Evolutionary conservation across 2,797 vertebrate genomes (phyloP).

Genomic region (Peromyscus nudipes): DNA sequence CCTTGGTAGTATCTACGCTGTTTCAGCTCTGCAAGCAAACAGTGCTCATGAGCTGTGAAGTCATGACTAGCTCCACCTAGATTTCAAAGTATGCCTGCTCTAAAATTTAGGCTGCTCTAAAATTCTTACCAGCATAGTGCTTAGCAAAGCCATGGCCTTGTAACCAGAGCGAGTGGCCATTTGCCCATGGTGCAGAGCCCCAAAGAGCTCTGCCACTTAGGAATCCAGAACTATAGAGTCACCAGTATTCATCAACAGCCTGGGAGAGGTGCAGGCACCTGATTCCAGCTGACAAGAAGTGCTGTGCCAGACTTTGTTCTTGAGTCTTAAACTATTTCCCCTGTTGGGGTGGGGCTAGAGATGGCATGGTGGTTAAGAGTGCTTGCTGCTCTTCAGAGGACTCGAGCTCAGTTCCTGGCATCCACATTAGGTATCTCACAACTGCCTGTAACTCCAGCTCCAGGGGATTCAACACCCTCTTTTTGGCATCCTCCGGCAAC

Average conservation of each 20-base stretch:
- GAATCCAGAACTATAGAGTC: not conserved
- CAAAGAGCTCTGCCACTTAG: not conserved
- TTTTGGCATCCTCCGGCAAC: not conserved
- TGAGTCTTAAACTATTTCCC: not conserved
- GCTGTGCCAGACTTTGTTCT: not conserved
- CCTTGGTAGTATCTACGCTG: not conserved
- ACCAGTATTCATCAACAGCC: not conserved
- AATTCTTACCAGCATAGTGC: not conserved
- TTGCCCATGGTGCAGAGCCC: not conserved
- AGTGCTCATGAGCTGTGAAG: not conserved
- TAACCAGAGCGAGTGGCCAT: not conserved
- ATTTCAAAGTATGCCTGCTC: not conserved
- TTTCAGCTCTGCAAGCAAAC: not conserved
- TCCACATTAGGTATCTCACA: not conserved
- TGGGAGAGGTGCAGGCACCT: not conserved
- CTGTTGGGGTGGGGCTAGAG: not conserved
- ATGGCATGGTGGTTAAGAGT: not conserved
- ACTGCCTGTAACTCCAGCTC: not conserved
- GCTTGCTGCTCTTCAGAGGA: not conserved
- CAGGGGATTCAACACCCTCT: not conserved
- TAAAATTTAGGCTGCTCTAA: not conserved
- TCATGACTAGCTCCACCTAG: not conserved
- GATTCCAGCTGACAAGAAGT: not conserved
- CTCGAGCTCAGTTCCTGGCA: not conserved
- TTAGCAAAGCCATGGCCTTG: not conserved